These are phyloP conservation scores for Blastomussa wellsi DNA, from an alignment of 92 coral and sea anemone species.

Conservation along the genomic window DNA sequence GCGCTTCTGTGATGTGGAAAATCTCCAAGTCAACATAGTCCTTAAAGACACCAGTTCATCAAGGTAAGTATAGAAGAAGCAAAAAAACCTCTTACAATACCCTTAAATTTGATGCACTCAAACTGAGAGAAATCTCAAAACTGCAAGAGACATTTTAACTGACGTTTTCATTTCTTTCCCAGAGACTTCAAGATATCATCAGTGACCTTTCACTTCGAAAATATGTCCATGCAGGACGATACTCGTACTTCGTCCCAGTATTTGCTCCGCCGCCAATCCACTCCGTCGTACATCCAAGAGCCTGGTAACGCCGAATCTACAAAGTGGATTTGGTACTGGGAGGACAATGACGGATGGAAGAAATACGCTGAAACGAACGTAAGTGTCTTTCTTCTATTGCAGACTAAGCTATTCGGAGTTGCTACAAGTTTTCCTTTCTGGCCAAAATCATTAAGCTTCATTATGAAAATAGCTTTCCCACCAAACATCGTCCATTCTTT, in stretches of 20 bases:
- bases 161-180: too few species aligned
- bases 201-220: slow-evolving; percentile 35
- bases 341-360: slow-evolving; percentile 53
- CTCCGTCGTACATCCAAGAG: slow-evolving; percentile 43
- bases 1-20: slow-evolving; percentile 64
- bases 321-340: slow-evolving; percentile 82
- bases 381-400: background rate
- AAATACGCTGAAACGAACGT: slow-evolving; percentile 31
- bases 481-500: too few species aligned
- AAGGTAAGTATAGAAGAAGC: background rate
- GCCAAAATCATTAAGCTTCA: too few species aligned
- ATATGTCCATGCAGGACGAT: slow-evolving; percentile 33
- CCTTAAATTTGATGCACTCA: too few species aligned
- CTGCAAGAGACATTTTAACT: too few species aligned
- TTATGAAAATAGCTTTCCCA: too few species aligned
- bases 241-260: slow-evolving; percentile 2
- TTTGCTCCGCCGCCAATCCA: slow-evolving; percentile 55
- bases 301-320: slow-evolving; percentile 52
- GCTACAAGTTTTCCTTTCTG: too few species aligned
- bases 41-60: background rate
- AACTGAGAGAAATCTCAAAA: too few species aligned
- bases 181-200: background rate
- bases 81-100: background rate
- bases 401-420: background rate
- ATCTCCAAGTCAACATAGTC: background rate